Evolutionary conservation across 2,113 vertebrate genomes (phyloP), one percentile per base, ranked within the genome.

Genomic region (Cathartes aura): DNA sequence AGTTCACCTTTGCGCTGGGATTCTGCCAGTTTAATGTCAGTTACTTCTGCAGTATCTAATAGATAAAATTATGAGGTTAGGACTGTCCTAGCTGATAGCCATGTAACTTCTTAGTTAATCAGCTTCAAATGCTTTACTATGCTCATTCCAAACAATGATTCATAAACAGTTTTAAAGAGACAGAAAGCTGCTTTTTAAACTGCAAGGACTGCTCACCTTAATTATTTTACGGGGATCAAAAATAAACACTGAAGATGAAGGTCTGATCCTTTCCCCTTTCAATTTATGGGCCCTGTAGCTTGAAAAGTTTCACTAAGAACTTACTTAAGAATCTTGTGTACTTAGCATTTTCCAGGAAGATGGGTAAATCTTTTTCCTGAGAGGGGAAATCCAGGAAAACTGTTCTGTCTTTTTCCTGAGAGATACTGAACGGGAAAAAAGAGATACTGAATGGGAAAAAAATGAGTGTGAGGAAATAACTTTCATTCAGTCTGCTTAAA

Each of bases 1-100:
- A 87, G 56, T 89, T 95, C 62, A 82, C 91, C 84, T 96, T 93
- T 91, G 38, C 0, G 1, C 62, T 89, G 93, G 76, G 73, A 62
- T 60, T 29, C 64, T 97, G 91, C 78, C 89, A 95, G 70, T 58
- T 89, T 85, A 42, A 48, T 75, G 91, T 89, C 84, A 70, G 78
- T 34, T 81, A 38, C 63, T 79, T 94, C 62, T 14, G 3, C 73
- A 60, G 40, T 68, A 80, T 36, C 87, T 94, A 78, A 82, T 16
- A 79, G 93, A 60, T 82, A 60, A 72, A 94, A 93, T 87, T n/a
- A 70, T 23, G 62, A 82, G 84, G 45, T 67, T 87, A 67, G 47
- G 80, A 60, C 66, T 89, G 60, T 89, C 56, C 56, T 82, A 79
- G 56, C 56, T 79, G 91, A 85, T 79, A 94, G 72, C 73, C 30